phyloP scores from a whole-genome alignment of 2,888 invertebrate species.

The Metellina segmentata region DNA sequence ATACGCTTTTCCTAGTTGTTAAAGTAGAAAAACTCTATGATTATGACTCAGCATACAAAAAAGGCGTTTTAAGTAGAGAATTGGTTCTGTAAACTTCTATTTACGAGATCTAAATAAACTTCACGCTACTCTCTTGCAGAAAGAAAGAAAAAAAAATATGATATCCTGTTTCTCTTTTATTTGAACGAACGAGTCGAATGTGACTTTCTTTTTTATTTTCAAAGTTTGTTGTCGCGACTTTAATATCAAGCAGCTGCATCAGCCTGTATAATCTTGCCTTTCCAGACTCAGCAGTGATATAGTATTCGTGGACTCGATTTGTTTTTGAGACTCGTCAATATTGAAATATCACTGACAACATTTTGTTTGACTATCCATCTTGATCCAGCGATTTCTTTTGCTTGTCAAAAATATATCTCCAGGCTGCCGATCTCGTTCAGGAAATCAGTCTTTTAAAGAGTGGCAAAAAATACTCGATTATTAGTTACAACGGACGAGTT shows the following conservation, averaged over 20 bases:
- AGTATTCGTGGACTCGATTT: slow-evolving; percentile 59
- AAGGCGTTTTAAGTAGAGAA: no score
- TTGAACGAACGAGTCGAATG: slow-evolving; percentile 31
- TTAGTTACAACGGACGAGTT: no score
- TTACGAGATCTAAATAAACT: slow-evolving; percentile 34
- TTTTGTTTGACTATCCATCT: slow-evolving; percentile 70
- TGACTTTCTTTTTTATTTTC: slow-evolving; percentile 33
- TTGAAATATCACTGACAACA: slow-evolving; percentile 63
- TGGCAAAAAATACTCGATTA: no score
- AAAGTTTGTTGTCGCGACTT: slow-evolving; percentile 61
- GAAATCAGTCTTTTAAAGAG: no score
- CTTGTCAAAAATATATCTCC: no score
- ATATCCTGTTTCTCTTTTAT: slow-evolving; percentile 37
- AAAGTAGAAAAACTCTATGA: no score
- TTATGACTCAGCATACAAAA: no score
- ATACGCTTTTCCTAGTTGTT: no score
- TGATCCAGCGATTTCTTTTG: neutral
- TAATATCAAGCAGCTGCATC: slow-evolving; percentile 70
- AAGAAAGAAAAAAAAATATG: neutral
- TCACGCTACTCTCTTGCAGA: neutral
- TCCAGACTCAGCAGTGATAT: slow-evolving; percentile 32
- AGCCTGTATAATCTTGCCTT: slow-evolving; percentile 47
- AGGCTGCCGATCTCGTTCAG: no score
- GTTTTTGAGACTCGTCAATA: slow-evolving; percentile 61
- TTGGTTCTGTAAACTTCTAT: slow-evolving; percentile 10